Evolutionary conservation across 2,888 invertebrate genomes (phyloP), one percentile per base, ranked within the genome.

Genomic region (Lasioglossum pauxillum): DNA sequence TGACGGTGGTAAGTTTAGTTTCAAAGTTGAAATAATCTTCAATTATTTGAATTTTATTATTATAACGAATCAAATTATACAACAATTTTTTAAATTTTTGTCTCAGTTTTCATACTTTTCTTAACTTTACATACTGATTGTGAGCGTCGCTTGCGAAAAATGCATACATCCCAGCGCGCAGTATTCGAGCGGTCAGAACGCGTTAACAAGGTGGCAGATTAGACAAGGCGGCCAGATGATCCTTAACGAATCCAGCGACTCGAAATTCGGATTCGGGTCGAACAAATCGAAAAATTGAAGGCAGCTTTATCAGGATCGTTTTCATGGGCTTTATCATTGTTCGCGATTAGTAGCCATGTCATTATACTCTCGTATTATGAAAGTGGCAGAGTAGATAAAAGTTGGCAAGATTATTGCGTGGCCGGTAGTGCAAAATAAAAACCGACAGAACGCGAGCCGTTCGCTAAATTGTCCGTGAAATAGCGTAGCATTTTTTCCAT

Each of bases 401-500:
- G 53, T 49, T 31, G 8, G 35, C 49, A 53, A 82, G 77, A 75
- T 76, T n/a, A 67, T 76, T 53, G 84, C 75, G 73, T 53, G 14
- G 35, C 23, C 46, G 23, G 23, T 41, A n/a, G 31, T 64, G 67
- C 46, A 4, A 12, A 35, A 27, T 19, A 35, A 31, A 35, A 19
- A 31, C 4, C 60, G 46, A 31, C 75, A 31, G 12, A 1, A 12
- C 16, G 14, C 46, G 1, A 44, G 23, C 5, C 41, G 27, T 4
- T 14, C 23, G 76, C 27, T 84, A 84, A 85, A 85, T 85, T 69
- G 73, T 19, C 80, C 85, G 76, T 85, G 84, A 80, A 84, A 84
- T 85, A 49, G 23, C 14, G 71, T 1, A 12, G 14, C 31, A 5
- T 84, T 76, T 84, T 84, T 74, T 16, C 73, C 57, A 12, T 23